A percentile compares a stretch with the other conserved stretches of the same genome.
Evolutionary conservation across 2,113 vertebrate genomes (phyloP).

Genomic region (Columbina picui): DNA sequence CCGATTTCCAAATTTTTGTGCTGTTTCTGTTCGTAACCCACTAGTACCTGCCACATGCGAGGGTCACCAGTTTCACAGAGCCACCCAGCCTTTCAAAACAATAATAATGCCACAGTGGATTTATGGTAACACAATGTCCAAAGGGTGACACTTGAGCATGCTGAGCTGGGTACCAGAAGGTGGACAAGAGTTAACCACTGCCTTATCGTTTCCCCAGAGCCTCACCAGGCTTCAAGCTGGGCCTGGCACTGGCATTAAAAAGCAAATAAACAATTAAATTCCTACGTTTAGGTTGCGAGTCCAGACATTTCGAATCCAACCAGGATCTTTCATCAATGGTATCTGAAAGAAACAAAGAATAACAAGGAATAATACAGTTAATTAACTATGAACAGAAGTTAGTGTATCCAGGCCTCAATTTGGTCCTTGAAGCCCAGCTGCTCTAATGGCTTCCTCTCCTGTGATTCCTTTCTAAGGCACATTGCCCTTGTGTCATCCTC

Average conservation of each 20-base stretch:
- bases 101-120: background rate
- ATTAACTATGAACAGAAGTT: background rate
- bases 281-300: constrained; percentile 76
- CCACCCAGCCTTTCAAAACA: background rate
- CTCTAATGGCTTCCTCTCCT: background rate
- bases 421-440: background rate
- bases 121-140: background rate
- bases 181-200: background rate
- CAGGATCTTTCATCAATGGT: constrained; percentile 77
- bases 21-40: background rate
- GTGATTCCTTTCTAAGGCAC: background rate
- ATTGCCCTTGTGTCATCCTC: background rate
- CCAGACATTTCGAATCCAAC: constrained; percentile 80
- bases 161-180: background rate
- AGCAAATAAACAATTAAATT: background rate
- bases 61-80: background rate
- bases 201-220: background rate
- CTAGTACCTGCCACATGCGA: background rate
- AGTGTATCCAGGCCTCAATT: background rate
- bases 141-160: background rate
- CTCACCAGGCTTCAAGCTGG: background rate
- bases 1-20: background rate
- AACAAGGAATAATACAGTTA: background rate
- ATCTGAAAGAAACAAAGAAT: constrained; percentile 69
- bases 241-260: background rate